A percentile compares a stretch with the other conserved stretches of the same genome.
phyloP scores from a whole-genome alignment of 2,888 invertebrate genomes.

The Odiellus spinosus region DNA sequence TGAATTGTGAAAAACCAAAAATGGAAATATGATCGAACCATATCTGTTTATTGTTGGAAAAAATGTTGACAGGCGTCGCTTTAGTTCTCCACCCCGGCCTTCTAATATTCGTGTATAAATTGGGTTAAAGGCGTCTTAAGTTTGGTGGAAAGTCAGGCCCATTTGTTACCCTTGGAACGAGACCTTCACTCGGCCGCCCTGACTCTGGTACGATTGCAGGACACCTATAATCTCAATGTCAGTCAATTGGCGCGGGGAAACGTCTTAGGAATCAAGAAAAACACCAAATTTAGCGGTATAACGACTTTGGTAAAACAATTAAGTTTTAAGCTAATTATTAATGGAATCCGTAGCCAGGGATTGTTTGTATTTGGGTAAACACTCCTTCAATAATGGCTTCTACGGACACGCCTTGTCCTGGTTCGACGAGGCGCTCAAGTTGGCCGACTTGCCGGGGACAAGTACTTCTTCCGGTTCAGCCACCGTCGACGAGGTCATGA shows the following conservation, averaged over 20 bases:
- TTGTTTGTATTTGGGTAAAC: slow-evolving; percentile 28
- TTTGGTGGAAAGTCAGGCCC: not conserved
- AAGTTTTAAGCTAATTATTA: too few species aligned
- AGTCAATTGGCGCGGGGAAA: slow-evolving; percentile 69
- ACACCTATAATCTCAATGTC: slow-evolving; percentile 80
- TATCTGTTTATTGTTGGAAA: too few species aligned
- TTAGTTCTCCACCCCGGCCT: too few species aligned
- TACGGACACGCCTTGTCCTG: slow-evolving; percentile 28
- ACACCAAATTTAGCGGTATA: slow-evolving; percentile 15
- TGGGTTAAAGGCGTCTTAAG: not conserved
- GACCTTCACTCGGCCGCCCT: slow-evolving; percentile 89
- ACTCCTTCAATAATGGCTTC: slow-evolving; percentile 27
- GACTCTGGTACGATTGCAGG: slow-evolving; percentile 81
- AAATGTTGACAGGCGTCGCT: too few species aligned
- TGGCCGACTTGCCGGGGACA: slow-evolving; percentile 23
- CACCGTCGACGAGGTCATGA: slow-evolving; percentile 23
- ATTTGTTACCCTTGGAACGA: slow-evolving; percentile 65
- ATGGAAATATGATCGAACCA: too few species aligned
- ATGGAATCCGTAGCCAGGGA: slow-evolving; percentile 24
- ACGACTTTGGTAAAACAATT: too few species aligned
- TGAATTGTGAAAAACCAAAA: too few species aligned
- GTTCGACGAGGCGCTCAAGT: slow-evolving; percentile 26
- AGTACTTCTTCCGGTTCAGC: slow-evolving; percentile 21
- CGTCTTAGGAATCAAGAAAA: slow-evolving; percentile 30
- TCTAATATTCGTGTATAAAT: too few species aligned